phyloP scores from a whole-genome alignment of 2,888 invertebrate species.

The Trissolcus brochymenae region DNA sequence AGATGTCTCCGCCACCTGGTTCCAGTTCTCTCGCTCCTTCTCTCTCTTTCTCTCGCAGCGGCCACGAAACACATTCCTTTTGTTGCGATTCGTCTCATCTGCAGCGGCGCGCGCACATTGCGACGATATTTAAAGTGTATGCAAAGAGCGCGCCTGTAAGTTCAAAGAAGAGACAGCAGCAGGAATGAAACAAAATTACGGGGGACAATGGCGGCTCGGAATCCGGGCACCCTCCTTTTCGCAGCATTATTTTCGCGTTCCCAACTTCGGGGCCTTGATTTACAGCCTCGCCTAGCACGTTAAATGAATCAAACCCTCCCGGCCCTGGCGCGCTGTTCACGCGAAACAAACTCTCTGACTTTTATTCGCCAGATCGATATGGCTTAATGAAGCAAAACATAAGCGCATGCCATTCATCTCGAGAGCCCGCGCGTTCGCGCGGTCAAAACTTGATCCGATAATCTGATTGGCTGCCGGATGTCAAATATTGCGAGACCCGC shows the following conservation, averaged over 20 bases:
- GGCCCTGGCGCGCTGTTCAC: no score
- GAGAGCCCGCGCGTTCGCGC: conserved; percentile 32
- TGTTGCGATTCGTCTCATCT: conserved; percentile 54
- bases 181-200: conserved; percentile 64
- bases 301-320: no score
- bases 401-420: conserved; percentile 43
- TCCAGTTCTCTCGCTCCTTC: conserved; percentile 4
- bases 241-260: no score
- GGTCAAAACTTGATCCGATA: conserved; percentile 68
- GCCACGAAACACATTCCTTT: conserved; percentile 26
- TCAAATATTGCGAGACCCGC: conserved; percentile 71
- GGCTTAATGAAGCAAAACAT: conserved; percentile 50
- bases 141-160: conserved; percentile 69
- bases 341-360: conserved; percentile 17
- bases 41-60: conserved; percentile 3
- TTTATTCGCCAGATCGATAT: conserved; percentile 38
- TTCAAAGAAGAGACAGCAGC: conserved; percentile 31
- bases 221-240: no score
- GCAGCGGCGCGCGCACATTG: conserved; percentile 19
- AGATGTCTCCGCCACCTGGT: conserved; percentile 38
- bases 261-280: no score
- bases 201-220: conserved; percentile 69
- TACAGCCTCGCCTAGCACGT: no score
- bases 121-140: conserved; percentile 72
- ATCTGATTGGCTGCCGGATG: conserved; percentile 72